phyloP scores from a whole-genome alignment of 2,797 vertebrate genomes.

The Brachyalestes nurse region DNA sequence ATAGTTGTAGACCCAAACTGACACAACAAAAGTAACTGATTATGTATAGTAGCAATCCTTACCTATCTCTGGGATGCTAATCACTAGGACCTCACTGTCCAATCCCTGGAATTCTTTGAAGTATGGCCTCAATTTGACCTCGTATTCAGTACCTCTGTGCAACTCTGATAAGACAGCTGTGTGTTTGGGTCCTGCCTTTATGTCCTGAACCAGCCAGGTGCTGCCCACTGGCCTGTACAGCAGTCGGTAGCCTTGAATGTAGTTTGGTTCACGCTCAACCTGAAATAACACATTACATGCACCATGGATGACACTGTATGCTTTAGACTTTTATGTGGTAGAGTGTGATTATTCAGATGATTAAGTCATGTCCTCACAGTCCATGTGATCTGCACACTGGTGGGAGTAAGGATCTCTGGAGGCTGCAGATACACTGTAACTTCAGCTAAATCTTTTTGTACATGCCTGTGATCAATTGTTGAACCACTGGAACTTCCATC shows the following conservation, averaged over 20 bases:
- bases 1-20: slow-evolving; percentile 2
- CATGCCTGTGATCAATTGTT: slow-evolving; percentile 83
- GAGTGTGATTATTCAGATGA: slow-evolving; percentile 1
- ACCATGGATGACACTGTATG: not conserved
- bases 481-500: slow-evolving; percentile 80
- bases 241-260: slow-evolving; percentile 89
- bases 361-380: slow-evolving; percentile 81
- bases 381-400: slow-evolving; percentile 88
- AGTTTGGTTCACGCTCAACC: slow-evolving; percentile 84
- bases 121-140: slow-evolving; percentile 91
- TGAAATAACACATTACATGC: slow-evolving; percentile 59
- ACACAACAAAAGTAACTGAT: slow-evolving; percentile 11
- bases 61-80: slow-evolving; percentile 90
- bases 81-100: slow-evolving; percentile 82
- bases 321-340: not conserved
- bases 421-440: slow-evolving; percentile 87
- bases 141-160: slow-evolving; percentile 82
- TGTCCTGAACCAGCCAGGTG: slow-evolving; percentile 83
- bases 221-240: slow-evolving; percentile 83
- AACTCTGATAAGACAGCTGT: slow-evolving; percentile 81
- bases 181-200: slow-evolving; percentile 77
- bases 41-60: slow-evolving; percentile 57
- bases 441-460: slow-evolving; percentile 84
- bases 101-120: slow-evolving; percentile 89
- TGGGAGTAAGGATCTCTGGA: slow-evolving; percentile 82